These are phyloP conservation scores for Podarcis siculus DNA, from an alignment of 2,797 vertebrate genomes.

Conservation along the genomic window DNA sequence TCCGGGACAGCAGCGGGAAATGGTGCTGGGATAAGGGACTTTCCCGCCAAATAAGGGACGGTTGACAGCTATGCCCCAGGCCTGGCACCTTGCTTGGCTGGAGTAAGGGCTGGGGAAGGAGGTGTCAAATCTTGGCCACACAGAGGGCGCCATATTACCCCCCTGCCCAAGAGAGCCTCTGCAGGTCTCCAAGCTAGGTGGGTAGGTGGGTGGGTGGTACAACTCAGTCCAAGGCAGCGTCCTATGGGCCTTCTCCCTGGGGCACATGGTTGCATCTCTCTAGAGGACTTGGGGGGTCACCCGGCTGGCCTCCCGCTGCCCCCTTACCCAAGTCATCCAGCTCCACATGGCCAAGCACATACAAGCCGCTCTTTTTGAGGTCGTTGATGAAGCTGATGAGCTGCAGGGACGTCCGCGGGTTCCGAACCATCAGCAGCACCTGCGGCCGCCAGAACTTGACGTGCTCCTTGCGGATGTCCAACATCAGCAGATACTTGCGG, in stretches of 20 bases:
- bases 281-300: not conserved
- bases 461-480: slow-evolving; percentile 96
- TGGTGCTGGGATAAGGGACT: too few species aligned
- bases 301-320: rapidly evolving
- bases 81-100: too few species aligned
- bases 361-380: slow-evolving; percentile 97
- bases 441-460: slow-evolving; percentile 99
- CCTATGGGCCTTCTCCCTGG: not conserved
- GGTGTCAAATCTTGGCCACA: too few species aligned
- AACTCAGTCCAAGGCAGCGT: too few species aligned
- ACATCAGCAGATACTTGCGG: slow-evolving; percentile 93
- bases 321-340: slow-evolving; percentile 92
- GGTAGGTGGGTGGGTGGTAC: too few species aligned
- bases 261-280: not conserved
- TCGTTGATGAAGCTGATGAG: slow-evolving; percentile 95
- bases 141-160: too few species aligned
- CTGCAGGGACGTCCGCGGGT: slow-evolving; percentile 90
- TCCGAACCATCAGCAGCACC: slow-evolving; percentile 94
- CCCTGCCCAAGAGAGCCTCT: too few species aligned
- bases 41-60: too few species aligned
- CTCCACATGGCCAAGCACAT: slow-evolving; percentile 92
- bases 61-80: too few species aligned
- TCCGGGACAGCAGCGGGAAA: too few species aligned
- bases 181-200: too few species aligned
- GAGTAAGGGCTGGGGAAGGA: too few species aligned